Evolutionary conservation across 2,113 vertebrate species (phyloP).

Genomic region (Brachypteracias leptosomus): DNA sequence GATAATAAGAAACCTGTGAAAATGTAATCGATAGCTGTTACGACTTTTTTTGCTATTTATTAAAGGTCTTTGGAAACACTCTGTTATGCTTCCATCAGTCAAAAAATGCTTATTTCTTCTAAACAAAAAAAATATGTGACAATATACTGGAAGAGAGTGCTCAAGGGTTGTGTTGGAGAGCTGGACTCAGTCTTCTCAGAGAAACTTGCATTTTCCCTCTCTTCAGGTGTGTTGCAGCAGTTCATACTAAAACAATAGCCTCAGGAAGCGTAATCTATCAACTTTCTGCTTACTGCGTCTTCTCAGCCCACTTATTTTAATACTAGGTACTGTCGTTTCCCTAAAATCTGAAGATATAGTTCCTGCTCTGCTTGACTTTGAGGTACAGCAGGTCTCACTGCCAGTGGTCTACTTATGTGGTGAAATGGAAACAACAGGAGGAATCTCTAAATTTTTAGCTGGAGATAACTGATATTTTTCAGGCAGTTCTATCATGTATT

Average conservation of each 20-base stretch:
- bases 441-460: neutral
- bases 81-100: neutral
- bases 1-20: neutral
- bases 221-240: neutral
- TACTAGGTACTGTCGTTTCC: neutral
- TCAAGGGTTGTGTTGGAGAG: neutral
- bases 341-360: neutral
- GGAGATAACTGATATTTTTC: neutral
- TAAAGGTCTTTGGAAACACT: neutral
- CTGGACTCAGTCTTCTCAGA: neutral
- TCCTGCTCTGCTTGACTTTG: neutral
- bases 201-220: neutral
- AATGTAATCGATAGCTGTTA: neutral
- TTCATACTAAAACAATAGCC: neutral
- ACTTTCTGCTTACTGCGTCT: neutral
- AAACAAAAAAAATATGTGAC: neutral
- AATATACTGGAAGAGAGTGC: neutral
- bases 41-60: neutral
- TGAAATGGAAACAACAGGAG: neutral
- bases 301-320: neutral
- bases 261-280: neutral
- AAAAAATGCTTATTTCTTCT: neutral
- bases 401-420: neutral
- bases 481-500: neutral
- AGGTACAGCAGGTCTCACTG: neutral